phyloP scores from a whole-genome alignment of 2,797 vertebrate genomes.

The Myotis daubentonii region DNA sequence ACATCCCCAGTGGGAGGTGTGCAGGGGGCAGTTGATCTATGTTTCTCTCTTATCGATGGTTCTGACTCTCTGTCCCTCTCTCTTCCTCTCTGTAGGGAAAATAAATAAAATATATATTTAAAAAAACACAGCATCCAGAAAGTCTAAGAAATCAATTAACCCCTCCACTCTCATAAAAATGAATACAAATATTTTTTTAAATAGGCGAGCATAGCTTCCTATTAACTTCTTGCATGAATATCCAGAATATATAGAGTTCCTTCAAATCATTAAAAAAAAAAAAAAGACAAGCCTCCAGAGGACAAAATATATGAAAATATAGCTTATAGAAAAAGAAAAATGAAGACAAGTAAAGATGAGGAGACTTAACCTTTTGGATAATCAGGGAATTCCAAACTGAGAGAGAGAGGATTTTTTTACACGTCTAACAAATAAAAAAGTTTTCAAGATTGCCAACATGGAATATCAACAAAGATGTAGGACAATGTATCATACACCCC shows the following conservation, averaged over 20 bases:
- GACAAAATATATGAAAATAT: background rate
- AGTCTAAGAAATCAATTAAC: background rate
- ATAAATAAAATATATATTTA: too few relatives aligned
- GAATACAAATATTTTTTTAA: background rate
- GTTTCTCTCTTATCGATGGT: too few relatives aligned
- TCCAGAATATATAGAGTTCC: background rate
- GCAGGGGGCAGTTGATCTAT: too few relatives aligned
- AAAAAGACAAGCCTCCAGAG: background rate
- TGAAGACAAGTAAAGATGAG: background rate
- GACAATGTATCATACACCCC: background rate
- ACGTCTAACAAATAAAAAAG: background rate
- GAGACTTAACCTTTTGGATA: background rate
- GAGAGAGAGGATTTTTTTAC: background rate
- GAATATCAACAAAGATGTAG: background rate
- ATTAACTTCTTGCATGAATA: conserved; percentile 17
- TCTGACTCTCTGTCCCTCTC: too few relatives aligned
- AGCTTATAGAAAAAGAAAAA: background rate
- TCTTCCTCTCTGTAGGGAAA: too few relatives aligned
- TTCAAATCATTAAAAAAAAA: background rate
- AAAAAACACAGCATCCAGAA: background rate
- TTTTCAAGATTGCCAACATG: background rate
- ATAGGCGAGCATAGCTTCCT: background rate
- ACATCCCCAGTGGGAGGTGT: too few relatives aligned
- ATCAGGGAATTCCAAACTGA: background rate
- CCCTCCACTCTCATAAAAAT: background rate